These are phyloP conservation scores for Syritta pipiens DNA, from an alignment of 2,888 invertebrate genomes.

Conservation along the genomic window DNA sequence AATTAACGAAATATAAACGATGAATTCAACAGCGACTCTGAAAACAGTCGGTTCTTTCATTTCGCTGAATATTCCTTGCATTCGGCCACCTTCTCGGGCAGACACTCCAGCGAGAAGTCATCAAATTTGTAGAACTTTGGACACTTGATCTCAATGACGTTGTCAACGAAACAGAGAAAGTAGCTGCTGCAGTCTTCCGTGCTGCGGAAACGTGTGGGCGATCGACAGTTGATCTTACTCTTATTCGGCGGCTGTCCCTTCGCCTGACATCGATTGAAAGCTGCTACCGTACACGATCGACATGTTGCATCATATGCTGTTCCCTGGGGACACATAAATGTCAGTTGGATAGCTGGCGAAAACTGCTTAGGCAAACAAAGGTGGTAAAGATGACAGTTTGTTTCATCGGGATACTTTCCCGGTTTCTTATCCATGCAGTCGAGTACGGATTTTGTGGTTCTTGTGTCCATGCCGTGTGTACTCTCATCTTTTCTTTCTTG, in stretches of 20 bases:
- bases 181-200: conserved; percentile 61
- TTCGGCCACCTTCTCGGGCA: conserved; percentile 63
- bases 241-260: not conserved
- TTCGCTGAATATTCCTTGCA: conserved; percentile 35
- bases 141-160: conserved; percentile 69
- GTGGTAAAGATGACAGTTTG: conserved; percentile 65
- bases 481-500: conserved; percentile 9
- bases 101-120: conserved; percentile 62
- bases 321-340: conserved; percentile 55
- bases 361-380: conserved; percentile 59
- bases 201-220: conserved; percentile 66
- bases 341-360: conserved; percentile 56
- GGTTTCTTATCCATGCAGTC: conserved; percentile 36
- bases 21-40: not conserved
- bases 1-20: conserved; percentile 32
- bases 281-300: conserved; percentile 49
- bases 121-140: conserved; percentile 70
- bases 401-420: conserved; percentile 66
- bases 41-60: not conserved
- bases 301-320: conserved; percentile 59
- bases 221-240: conserved; percentile 44
- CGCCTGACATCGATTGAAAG: conserved; percentile 44
- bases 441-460: not conserved
- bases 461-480: not conserved
- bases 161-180: conserved; percentile 66